These are phyloP conservation scores for Caenorhabditis latens DNA, from an alignment of 1,140 invertebrate species.

Conservation along the genomic window DNA sequence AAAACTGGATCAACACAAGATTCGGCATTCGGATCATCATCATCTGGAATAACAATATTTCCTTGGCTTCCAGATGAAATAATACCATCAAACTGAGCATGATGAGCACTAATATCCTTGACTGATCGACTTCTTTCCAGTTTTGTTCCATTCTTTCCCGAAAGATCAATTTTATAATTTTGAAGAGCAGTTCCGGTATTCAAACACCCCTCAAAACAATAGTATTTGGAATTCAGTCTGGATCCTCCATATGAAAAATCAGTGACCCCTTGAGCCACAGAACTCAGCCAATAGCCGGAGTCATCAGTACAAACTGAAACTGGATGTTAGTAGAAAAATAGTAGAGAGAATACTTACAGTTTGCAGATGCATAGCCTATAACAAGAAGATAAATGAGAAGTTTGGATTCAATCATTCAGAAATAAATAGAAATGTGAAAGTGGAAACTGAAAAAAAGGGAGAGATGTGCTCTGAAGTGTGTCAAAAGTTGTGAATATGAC, in stretches of 20 bases:
- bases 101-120: background rate
- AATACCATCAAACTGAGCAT: background rate
- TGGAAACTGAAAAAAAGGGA: no score
- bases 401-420: no score
- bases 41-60: background rate
- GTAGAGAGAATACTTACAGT: no score
- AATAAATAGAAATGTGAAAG: no score
- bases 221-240: conserved; percentile 44
- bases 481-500: no score
- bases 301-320: conserved; percentile 5
- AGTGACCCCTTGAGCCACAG: conserved; percentile 32
- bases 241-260: conserved; percentile 49
- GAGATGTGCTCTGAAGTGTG: no score
- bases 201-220: conserved; percentile 59
- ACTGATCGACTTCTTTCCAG: background rate
- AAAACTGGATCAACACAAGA: conserved; percentile 49
- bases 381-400: no score
- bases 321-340: background rate
- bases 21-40: conserved; percentile 51
- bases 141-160: conserved; percentile 25
- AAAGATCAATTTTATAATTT: conserved; percentile 49
- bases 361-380: no score
- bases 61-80: no score
- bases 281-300: background rate
- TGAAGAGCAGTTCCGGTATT: conserved; percentile 57